These are phyloP conservation scores for Trichonephila clavipes DNA, from an alignment of 1,140 invertebrate species.

Conservation along the genomic window DNA sequence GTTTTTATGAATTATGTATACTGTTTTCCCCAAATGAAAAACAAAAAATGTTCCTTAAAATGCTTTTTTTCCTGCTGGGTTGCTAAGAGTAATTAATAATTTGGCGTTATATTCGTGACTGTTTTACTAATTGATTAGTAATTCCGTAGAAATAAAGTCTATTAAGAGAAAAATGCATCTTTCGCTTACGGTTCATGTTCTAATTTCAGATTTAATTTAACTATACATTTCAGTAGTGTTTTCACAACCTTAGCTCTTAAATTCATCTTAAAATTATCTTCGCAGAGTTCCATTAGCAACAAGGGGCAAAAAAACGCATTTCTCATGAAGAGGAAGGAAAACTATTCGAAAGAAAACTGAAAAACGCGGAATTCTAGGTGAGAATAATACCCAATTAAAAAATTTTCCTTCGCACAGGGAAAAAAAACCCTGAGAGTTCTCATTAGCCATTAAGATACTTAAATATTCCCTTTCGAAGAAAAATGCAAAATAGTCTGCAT, in stretches of 20 bases:
- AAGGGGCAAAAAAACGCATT: background rate
- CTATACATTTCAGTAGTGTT: background rate
- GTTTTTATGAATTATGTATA: background rate
- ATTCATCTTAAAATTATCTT: slow-evolving; percentile 22
- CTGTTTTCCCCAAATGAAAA: background rate
- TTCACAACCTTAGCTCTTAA: background rate
- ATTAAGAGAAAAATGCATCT: background rate
- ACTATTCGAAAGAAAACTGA: background rate
- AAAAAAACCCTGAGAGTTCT: background rate
- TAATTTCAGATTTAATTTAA: slow-evolving; percentile 19
- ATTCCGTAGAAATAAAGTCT: background rate
- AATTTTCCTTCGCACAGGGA: background rate
- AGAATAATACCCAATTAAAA: slow-evolving; percentile 27
- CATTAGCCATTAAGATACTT: slow-evolving; percentile 12
- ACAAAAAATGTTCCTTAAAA: background rate
- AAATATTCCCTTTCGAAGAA: slow-evolving; percentile 28
- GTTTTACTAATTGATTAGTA: background rate
- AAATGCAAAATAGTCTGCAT: background rate
- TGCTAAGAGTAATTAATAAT: background rate
- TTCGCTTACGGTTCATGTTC: background rate
- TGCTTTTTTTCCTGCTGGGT: background rate
- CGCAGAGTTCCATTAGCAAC: background rate
- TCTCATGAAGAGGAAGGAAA: background rate
- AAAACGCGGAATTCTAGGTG: background rate
- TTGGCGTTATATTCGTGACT: background rate